Conservation (phyloP, 2,797 vertebrate genomes). For the Eulemur rubriventer region DNA sequence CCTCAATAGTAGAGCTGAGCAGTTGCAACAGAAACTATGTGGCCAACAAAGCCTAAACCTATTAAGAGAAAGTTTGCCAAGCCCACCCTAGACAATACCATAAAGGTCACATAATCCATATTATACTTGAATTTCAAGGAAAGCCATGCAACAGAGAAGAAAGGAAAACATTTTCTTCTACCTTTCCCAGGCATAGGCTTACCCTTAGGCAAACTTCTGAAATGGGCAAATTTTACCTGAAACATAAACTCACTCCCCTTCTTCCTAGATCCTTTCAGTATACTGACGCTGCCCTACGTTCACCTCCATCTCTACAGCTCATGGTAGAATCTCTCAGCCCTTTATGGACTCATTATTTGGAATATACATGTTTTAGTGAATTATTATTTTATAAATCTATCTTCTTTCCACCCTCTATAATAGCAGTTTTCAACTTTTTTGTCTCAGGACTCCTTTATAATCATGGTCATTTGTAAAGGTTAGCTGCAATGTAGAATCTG, state of each 20-base stretch:
- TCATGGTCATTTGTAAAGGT: not conserved
- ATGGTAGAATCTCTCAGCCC: not conserved
- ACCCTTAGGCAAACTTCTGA: slow-evolving; percentile 2
- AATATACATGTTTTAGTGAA: not conserved
- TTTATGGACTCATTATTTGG: not conserved
- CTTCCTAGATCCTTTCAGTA: not conserved
- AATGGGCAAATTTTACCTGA: slow-evolving; percentile 13
- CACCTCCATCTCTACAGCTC: not conserved
- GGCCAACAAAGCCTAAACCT: not conserved
- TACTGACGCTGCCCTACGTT: not conserved
- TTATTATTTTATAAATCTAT: slow-evolving; percentile 43
- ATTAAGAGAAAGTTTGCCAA: not conserved
- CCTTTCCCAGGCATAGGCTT: not conserved
- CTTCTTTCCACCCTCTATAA: not conserved
- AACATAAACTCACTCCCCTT: not conserved
- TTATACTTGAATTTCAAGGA: slow-evolving; percentile 1
- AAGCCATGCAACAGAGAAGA: not conserved
- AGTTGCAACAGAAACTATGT: not conserved
- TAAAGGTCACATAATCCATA: not conserved
- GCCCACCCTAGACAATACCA: not conserved
- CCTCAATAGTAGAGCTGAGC: not conserved
- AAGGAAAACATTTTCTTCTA: slow-evolving; percentile 35
- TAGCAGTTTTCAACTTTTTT: not conserved
- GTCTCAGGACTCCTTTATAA: not conserved
- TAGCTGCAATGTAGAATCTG: not conserved